phyloP scores from a whole-genome alignment of 2,113 vertebrate species.

The Amphiprion ocellaris region DNA sequence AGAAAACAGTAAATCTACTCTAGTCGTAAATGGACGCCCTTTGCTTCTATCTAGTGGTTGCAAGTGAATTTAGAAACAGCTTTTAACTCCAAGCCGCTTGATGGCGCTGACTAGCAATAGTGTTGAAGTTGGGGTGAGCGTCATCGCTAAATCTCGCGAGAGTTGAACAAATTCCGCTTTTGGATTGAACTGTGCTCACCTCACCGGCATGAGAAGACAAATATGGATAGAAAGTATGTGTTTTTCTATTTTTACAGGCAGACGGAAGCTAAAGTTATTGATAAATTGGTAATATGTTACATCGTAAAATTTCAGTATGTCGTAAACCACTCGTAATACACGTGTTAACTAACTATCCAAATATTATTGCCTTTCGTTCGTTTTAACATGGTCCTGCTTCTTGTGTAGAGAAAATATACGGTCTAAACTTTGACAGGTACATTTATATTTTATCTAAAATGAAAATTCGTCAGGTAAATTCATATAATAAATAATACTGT shows the following conservation, averaged over 20 bases:
- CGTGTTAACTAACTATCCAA: not conserved
- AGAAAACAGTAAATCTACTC: too few relatives aligned
- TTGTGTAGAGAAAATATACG: too few relatives aligned
- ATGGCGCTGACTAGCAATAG: not conserved
- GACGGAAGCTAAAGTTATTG: not conserved
- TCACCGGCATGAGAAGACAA: not conserved
- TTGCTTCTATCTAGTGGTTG: conserved; percentile 41
- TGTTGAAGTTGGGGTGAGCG: accelerated
- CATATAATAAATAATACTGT: too few relatives aligned
- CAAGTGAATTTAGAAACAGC: not conserved
- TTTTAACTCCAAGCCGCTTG: conserved; percentile 20
- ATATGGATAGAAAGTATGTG: not conserved
- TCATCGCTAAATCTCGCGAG: not conserved
- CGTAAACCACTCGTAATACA: not conserved
- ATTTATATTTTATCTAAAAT: too few relatives aligned
- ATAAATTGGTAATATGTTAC: too few relatives aligned
- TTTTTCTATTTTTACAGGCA: not conserved
- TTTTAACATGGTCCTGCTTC: too few relatives aligned
- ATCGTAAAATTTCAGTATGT: not conserved
- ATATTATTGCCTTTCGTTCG: too few relatives aligned
- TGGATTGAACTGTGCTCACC: accelerated
- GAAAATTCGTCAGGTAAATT: too few relatives aligned
- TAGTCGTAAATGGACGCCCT: not conserved
- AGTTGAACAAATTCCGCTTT: not conserved
- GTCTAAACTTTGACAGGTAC: too few relatives aligned